Evolutionary conservation across 2,888 invertebrate species (phyloP), one percentile per base, ranked within the genome.

Genomic region (Dynastes tityus): DNA sequence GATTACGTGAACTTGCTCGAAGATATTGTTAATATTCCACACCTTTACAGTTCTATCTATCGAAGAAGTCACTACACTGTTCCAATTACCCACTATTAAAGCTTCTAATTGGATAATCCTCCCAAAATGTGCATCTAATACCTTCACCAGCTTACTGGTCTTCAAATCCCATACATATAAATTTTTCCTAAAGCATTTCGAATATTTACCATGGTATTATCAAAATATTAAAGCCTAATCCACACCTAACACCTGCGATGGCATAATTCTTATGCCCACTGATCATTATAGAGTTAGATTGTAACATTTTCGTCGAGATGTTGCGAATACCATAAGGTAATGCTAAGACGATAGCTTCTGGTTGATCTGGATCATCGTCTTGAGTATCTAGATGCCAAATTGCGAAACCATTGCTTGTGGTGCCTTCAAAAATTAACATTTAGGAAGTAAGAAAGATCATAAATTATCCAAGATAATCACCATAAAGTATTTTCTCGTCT

Each of bases 11-110:
- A 98, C 98, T 88, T 98, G 97, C 87, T 99, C 98, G 85, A 98
- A 97, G 82, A 99, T 98, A 88, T 99, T 99, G 88, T 98, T 98
- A 78, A 99, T 97, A 88, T 99, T 99, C 99, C 99, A 99, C 3
- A 98, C 97, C 91, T 99, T 99, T 6, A 99, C 98, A 0, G 98
- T 97, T 80, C 98, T 92, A 88, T 99, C 99, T 70, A 99, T 98
- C 0, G 98, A 98, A 0, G 98, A 98, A 0, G 99, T 98, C 68
- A 99, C 97, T 4, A 98, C 94, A 87, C 96, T 96, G 87, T 97
- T 97, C 97, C 97, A 97, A 81, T 95, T 93, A 0, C 96, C 96
- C 16, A 96, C 93, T 0, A 95, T 96, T 55, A 98, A 89, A 0
- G 97, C 94, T 83, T 95, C 95, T 78, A 99, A 89, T 83, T 97